Evolutionary conservation across 1,140 invertebrate genomes (phyloP), one percentile per base, ranked within the genome.

Genomic region (Ceratitis capitata): DNA sequence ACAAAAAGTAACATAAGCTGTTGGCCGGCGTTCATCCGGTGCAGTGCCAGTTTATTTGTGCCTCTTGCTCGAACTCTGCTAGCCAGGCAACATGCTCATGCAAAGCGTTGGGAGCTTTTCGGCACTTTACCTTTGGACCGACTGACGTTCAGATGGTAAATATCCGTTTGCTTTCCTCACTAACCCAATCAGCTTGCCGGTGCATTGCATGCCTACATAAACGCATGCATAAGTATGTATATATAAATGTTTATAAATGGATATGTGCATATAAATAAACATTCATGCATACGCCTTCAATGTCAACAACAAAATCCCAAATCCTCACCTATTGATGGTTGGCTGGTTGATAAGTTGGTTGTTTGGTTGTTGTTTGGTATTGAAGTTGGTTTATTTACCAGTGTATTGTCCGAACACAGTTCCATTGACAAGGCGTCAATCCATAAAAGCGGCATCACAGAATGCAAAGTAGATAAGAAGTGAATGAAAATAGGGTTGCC

Each of bases 351-450:
- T n/a, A n/a, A n/a, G n/a, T n/a, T n/a, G n/a, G n/a, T n/a, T n/a
- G n/a, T n/a, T n/a, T n/a, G n/a, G n/a, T n/a, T n/a, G n/a, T n/a
- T n/a, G n/a, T n/a, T n/a, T 74, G 64, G 32, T 42, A 32, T 74
- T 42, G 35, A 74, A 45, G 69, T 26, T 78, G 69, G 39, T 78
- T 78, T 78, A 23, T 78, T 42, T 78, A 45, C 39, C 32, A 42
- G 39, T n/a, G 39, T 23, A 78, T n/a, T 45, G 69, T 7, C 69
- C 7, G 35, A 78, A 42, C 23, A 78, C 42, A 78, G 69, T 78
- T 78, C n/a, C 69, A 78, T 35, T 78, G 69, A 78, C 69, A 78
- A 78, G 69, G 69, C 69, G 69, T 78, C 69, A 78, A 78, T 78
- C 69, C 69, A 9, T 26, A 47, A 78, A 78, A 78, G 35, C 69